Conservation (phyloP, 2,888 invertebrate genomes). For the Cataglyphis livida region DNA sequence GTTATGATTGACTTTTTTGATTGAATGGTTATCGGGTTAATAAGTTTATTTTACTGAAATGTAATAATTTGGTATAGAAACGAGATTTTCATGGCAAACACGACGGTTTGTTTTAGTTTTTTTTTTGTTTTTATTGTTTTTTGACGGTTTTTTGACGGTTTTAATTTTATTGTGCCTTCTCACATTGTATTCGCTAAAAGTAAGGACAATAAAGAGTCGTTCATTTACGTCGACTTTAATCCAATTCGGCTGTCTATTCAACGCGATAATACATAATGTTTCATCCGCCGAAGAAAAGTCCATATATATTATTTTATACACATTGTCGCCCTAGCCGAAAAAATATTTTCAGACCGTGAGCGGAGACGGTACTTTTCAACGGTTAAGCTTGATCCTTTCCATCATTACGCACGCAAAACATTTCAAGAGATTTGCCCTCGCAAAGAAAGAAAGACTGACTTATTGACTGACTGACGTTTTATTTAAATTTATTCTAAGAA, state of each 20-base stretch:
- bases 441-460: neutral
- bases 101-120: neutral
- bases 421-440: neutral
- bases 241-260: neutral
- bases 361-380: neutral
- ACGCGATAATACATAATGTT: constrained; percentile 26
- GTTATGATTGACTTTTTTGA: neutral
- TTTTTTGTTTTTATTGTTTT: too few relatives aligned
- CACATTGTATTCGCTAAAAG: neutral
- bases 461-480: neutral
- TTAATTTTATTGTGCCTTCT: neutral
- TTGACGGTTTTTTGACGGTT: too few relatives aligned
- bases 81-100: neutral
- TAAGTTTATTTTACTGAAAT: neutral
- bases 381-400: neutral
- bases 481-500: neutral
- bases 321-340: constrained; percentile 3
- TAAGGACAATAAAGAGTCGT: neutral
- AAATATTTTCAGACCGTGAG: constrained; percentile 22
- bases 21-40: neutral
- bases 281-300: constrained; percentile 24
- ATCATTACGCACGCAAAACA: constrained; percentile 41
- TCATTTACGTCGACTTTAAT: constrained; percentile 24
- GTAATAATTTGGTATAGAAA: too few relatives aligned
- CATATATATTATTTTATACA: neutral